Base-by-base conservation (phyloP, 2,888 invertebrate genomes). In the Bellardia pandia region DNA sequence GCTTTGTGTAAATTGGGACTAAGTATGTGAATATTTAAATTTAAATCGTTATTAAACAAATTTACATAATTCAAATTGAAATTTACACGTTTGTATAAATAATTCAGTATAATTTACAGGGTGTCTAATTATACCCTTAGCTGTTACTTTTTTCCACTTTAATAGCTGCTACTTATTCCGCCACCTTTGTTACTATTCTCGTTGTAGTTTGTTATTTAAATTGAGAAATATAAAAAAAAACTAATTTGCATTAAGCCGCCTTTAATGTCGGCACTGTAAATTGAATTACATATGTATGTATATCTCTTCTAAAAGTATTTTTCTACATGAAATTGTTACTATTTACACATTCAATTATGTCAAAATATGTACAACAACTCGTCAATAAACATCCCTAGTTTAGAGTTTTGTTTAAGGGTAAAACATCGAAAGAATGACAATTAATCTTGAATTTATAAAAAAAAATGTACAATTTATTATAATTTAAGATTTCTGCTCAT, bases 241-340 rank as follows among this genome's bases (percentile, higher is more conserved):
- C 14, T 71, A 64, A 80, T 71, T 80, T 75, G 69, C 76, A 85
- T 76, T 85, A 71, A 76, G 62, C 56, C 69, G 69, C n/a, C 40
- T 85, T 85, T 71, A 80, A 76, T 71, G 62, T 71, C 48, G 64
- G 30, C 85, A 76, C 64, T 71, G 23, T 23, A 71, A 69, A 76
- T 56, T 71, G n/a, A 42, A 78, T 53, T 66, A 23, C 23, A 23
- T 77, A 13, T 23, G 53, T 66, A 23, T 42, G 53, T 66, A 23
- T 42, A 66, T 45, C 40, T 66, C 11, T 30, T 66, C 0, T 42
- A 23, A 76, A 8, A 51, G 23, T 23, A 40, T 16, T 53, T 40
- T 23, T 23, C 23, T 37, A 2, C 9, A 37, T 37, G 40, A 58
- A n/a, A 37, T n/a, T 33, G 14, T 8, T 37, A 7, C 33, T 62